phyloP scores from a whole-genome alignment of 2,113 vertebrate genomes.

The Podarcis muralis region DNA sequence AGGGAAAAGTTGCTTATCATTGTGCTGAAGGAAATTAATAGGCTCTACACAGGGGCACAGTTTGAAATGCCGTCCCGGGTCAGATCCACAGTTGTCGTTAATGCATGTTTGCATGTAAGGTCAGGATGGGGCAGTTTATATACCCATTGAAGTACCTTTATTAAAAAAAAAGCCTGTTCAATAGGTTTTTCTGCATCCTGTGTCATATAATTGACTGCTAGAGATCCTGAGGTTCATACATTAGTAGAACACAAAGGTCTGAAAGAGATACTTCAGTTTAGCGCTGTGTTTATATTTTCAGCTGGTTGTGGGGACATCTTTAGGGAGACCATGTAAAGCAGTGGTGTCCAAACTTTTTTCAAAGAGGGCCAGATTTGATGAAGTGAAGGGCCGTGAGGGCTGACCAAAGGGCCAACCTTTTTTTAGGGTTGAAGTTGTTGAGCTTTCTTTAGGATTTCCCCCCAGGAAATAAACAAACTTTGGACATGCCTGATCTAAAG shows the following conservation, averaged over 20 bases:
- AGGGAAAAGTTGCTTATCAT: background rate
- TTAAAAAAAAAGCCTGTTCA: background rate
- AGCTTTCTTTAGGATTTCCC: no score
- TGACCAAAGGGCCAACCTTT: no score
- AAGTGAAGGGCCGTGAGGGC: no score
- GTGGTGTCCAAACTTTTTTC: no score
- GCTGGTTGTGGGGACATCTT: no score
- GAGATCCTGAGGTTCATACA: background rate
- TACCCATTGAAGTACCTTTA: background rate
- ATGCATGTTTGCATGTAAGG: background rate
- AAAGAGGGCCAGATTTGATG: no score
- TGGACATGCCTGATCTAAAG: no score
- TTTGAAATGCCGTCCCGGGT: conserved; percentile 2
- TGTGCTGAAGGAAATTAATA: background rate
- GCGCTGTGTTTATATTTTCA: background rate
- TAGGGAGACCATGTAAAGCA: no score
- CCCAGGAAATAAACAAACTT: no score
- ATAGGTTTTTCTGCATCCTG: background rate
- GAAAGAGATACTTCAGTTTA: background rate
- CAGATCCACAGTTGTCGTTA: background rate
- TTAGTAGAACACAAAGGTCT: background rate
- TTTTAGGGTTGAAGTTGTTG: no score
- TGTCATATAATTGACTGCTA: background rate
- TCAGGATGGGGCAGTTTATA: background rate
- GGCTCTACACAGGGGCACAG: background rate